Percentiles rank a stretch among this genome's conserved stretches.
Conservation (phyloP, 2,888 invertebrate species). For the Heteropelma amictum region DNA sequence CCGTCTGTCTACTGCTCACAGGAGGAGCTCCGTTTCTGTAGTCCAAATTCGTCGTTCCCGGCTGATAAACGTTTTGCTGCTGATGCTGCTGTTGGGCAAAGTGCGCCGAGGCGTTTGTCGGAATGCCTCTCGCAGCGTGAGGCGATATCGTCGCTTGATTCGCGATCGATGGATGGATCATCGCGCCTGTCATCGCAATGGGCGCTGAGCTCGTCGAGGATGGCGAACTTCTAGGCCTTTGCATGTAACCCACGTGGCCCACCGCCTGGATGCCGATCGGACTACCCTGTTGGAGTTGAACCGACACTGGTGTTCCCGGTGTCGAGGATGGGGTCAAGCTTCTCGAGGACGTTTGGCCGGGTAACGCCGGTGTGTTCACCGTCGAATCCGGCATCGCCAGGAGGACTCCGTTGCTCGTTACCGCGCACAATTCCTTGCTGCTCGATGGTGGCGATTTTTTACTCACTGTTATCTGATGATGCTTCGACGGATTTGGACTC, state of each 20-base stretch:
- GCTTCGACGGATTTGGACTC: conserved; percentile 76
- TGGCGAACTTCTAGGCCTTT: conserved; percentile 83
- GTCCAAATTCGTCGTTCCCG: conserved; percentile 64
- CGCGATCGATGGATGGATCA: conserved; percentile 79
- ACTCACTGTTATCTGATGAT: conserved; percentile 76
- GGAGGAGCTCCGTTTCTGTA: conserved; percentile 72
- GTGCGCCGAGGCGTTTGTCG: conserved; percentile 67
- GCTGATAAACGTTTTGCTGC: conserved; percentile 71
- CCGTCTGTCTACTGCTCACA: conserved; percentile 64
- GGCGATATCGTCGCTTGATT: conserved; percentile 71
- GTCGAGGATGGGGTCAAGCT: conserved; percentile 83
- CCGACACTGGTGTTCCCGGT: conserved; percentile 82
- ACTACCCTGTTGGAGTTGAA: conserved; percentile 81
- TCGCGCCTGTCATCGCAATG: conserved; percentile 77
- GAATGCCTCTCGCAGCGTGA: conserved; percentile 66
- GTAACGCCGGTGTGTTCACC: conserved; percentile 72
- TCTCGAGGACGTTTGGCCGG: conserved; percentile 80
- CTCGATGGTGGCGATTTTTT: conserved; percentile 80
- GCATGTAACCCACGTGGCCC: conserved; percentile 80
- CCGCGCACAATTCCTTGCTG: conserved; percentile 73
- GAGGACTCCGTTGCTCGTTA: conserved; percentile 75
- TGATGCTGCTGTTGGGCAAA: conserved; percentile 66
- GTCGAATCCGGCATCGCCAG: conserved; percentile 80
- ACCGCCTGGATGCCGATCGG: conserved; percentile 79
- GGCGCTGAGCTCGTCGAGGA: conserved; percentile 83